Conservation (phyloP, 2,888 invertebrate species). For the Phyllotreta striolata region DNA sequence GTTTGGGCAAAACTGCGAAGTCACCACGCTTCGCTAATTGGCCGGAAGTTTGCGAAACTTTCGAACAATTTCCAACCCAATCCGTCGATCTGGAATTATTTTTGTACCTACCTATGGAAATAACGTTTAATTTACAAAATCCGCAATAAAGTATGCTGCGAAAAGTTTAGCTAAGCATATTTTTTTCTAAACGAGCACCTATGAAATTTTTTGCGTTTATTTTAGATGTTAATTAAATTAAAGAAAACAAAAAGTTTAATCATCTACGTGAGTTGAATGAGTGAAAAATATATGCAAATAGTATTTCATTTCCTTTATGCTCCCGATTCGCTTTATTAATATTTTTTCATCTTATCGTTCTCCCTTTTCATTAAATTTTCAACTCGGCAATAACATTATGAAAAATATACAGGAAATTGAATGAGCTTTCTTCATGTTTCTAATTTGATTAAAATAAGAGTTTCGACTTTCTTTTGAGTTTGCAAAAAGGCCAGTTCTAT, state of each 20-base stretch:
- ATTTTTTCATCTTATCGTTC: constrained; percentile 34
- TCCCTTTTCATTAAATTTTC: constrained; percentile 31
- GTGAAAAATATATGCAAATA: constrained; percentile 31
- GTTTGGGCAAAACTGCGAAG: constrained; percentile 42
- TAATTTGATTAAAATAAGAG: constrained; percentile 32
- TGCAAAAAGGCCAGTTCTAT: constrained; percentile 12
- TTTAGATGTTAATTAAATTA: constrained; percentile 8
- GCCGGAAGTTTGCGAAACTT: constrained; percentile 35
- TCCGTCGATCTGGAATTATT: constrained; percentile 18
- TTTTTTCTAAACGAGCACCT: neutral
- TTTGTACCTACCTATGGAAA: neutral
- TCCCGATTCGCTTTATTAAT: constrained; percentile 31
- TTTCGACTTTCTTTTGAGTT: constrained; percentile 23
- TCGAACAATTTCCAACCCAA: constrained; percentile 25
- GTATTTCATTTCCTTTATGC: constrained; percentile 31
- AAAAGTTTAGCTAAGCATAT: too few relatives aligned
- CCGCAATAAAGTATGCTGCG: too few relatives aligned
- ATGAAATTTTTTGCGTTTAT: neutral
- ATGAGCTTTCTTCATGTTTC: constrained; percentile 37
- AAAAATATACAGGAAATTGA: constrained; percentile 42
- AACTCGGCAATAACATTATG: constrained; percentile 38
- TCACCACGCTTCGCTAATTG: constrained; percentile 44
- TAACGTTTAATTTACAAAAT: too few relatives aligned
- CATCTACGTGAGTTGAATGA: constrained; percentile 7
- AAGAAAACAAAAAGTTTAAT: constrained; percentile 8